A percentile compares a stretch with the other conserved stretches of the same genome.
Conservation (phyloP, 2,797 vertebrate species). For the Rhynchonycteris naso region DNA sequence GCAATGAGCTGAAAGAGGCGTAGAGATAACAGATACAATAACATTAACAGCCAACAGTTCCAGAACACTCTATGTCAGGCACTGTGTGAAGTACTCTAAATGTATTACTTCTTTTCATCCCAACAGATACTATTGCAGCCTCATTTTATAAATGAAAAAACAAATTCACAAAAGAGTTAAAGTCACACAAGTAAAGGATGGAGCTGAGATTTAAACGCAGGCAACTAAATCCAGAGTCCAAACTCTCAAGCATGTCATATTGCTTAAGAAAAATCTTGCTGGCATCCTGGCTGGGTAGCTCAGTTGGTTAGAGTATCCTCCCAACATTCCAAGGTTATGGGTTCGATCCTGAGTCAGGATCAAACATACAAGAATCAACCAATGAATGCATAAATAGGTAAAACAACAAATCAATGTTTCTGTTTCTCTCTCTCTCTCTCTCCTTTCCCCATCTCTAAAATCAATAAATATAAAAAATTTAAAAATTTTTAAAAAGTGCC, state of each 20-base stretch:
- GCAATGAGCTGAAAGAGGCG: conserved; percentile 84
- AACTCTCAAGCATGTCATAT: not conserved
- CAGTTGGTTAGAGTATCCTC: too few species aligned
- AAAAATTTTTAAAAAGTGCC: too few species aligned
- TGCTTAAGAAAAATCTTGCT: not conserved
- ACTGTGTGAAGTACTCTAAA: not conserved
- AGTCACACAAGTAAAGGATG: not conserved
- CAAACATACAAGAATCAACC: too few species aligned
- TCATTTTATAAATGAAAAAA: not conserved
- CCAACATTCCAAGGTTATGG: too few species aligned
- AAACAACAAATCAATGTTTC: too few species aligned
- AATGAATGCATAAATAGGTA: too few species aligned
- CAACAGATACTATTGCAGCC: not conserved
- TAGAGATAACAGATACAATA: not conserved
- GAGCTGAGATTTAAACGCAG: not conserved
- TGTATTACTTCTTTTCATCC: not conserved
- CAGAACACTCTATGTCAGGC: not conserved
- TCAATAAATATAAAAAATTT: too few species aligned
- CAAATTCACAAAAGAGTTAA: not conserved
- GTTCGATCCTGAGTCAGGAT: too few species aligned
- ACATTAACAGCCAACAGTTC: not conserved
- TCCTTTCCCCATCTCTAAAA: too few species aligned
- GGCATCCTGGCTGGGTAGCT: not conserved
- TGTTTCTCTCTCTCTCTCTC: too few species aligned
- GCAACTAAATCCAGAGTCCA: not conserved